These are phyloP conservation scores for Egretta garzetta DNA, from an alignment of 2,113 vertebrate species.

Conservation along the genomic window DNA sequence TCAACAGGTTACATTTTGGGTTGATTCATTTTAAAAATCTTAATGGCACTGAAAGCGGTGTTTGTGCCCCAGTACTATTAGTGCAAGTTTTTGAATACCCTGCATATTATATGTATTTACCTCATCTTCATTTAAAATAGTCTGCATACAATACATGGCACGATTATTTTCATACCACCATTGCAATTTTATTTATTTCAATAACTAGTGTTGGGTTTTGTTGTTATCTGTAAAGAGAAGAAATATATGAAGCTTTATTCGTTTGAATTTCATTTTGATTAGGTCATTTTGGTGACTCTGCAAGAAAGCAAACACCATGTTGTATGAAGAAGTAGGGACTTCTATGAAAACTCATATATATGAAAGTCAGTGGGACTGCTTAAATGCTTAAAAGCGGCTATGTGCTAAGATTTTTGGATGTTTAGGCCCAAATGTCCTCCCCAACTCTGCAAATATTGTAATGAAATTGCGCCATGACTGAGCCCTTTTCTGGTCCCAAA, in stretches of 20 bases:
- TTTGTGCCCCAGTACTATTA: not conserved
- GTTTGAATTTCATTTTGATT: not conserved
- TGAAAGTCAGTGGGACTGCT: not conserved
- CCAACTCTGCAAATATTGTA: fast-evolving
- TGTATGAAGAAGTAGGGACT: not conserved
- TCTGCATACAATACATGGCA: not conserved
- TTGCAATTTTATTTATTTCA: not conserved
- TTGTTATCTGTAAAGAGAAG: not conserved
- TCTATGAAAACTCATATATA: not conserved
- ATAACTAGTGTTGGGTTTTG: not conserved
- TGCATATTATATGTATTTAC: not conserved
- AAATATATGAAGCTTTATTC: not conserved
- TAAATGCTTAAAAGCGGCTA: not conserved
- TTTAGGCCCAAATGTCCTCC: not conserved
- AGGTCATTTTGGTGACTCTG: not conserved
- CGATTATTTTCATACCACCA: not conserved
- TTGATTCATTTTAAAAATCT: not conserved
- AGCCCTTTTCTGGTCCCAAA: not conserved
- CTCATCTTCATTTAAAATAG: conserved; percentile 3
- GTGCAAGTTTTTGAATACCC: not conserved
- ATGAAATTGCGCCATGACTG: not conserved
- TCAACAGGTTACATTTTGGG: not conserved
- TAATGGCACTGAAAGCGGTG: not conserved
- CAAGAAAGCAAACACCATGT: not conserved
- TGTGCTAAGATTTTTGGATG: not conserved